These are phyloP conservation scores for Apomyelois bistriatella DNA, from an alignment of 2,888 invertebrate species.

Conservation along the genomic window DNA sequence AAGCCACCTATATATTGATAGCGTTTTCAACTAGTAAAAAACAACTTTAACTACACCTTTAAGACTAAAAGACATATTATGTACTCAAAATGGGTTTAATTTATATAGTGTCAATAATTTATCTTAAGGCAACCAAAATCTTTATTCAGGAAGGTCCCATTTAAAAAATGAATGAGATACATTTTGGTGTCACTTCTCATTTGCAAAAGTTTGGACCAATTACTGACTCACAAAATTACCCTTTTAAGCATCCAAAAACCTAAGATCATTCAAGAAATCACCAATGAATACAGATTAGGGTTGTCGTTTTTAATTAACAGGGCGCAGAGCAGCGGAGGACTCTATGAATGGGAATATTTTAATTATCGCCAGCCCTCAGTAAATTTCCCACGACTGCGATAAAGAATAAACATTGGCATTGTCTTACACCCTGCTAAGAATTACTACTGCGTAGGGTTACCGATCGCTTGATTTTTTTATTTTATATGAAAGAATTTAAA, in stretches of 20 bases:
- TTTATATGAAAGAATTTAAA: background rate
- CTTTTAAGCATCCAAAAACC: background rate
- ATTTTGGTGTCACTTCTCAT: too few species aligned
- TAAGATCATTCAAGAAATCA: slow-evolving; percentile 20
- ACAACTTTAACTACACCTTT: too few species aligned
- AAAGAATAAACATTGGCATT: slow-evolving; percentile 77
- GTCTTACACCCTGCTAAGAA: slow-evolving; percentile 71
- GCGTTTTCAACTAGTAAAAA: too few species aligned
- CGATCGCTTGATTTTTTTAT: slow-evolving; percentile 15
- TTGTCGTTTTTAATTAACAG: slow-evolving; percentile 64
- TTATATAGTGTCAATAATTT: too few species aligned
- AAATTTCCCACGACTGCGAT: slow-evolving; percentile 80
- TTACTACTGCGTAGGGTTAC: slow-evolving; percentile 60
- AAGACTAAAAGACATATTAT: too few species aligned
- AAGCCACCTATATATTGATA: too few species aligned
- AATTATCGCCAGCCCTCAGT: slow-evolving; percentile 65
- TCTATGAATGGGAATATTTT: slow-evolving; percentile 69
- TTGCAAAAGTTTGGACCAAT: background rate
- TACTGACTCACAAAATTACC: background rate
- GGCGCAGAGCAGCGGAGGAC: slow-evolving; percentile 33
- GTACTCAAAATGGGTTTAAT: too few species aligned
- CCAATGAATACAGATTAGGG: slow-evolving; percentile 59
- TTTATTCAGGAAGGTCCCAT: background rate
- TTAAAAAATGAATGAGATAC: too few species aligned
- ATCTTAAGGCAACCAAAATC: too few species aligned